These are phyloP conservation scores for Lepus americanus DNA, from an alignment of 2,113 vertebrate genomes.

Conservation along the genomic window DNA sequence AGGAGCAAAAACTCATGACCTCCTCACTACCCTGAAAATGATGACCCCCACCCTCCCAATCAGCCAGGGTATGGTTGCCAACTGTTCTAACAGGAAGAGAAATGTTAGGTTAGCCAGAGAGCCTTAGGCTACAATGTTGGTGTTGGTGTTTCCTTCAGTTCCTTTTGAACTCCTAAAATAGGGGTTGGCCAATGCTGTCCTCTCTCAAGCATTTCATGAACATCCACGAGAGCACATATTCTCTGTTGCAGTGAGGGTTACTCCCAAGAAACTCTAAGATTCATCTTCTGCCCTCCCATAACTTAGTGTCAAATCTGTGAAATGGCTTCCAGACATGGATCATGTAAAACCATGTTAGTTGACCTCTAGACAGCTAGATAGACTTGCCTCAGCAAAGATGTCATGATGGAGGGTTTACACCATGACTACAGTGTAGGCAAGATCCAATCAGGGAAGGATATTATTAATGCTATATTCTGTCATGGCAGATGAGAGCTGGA, in stretches of 20 bases:
- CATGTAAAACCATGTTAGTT: not conserved
- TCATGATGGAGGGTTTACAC: not conserved
- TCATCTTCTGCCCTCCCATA: not conserved
- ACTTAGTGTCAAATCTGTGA: not conserved
- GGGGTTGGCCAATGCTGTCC: not conserved
- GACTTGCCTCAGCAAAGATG: not conserved
- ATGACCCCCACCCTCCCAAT: not conserved
- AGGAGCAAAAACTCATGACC: not conserved
- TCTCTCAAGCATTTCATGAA: not conserved
- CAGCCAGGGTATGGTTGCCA: not conserved
- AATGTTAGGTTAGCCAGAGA: not conserved
- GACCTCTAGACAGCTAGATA: not conserved
- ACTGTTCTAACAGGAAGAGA: not conserved
- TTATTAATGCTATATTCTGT: not conserved
- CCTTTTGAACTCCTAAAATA: conserved; percentile 1
- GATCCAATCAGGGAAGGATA: not conserved
- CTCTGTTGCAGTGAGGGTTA: not conserved
- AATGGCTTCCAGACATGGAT: not conserved
- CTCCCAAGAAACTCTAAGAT: not conserved
- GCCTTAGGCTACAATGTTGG: not conserved
- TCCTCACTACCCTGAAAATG: not conserved
- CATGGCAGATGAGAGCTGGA: conserved; percentile 11
- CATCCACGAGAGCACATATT: not conserved
- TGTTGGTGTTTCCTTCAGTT: not conserved
- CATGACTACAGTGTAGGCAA: not conserved